Base-by-base conservation (phyloP, 2,113 vertebrate species). In the Coptodon rendalli region DNA sequence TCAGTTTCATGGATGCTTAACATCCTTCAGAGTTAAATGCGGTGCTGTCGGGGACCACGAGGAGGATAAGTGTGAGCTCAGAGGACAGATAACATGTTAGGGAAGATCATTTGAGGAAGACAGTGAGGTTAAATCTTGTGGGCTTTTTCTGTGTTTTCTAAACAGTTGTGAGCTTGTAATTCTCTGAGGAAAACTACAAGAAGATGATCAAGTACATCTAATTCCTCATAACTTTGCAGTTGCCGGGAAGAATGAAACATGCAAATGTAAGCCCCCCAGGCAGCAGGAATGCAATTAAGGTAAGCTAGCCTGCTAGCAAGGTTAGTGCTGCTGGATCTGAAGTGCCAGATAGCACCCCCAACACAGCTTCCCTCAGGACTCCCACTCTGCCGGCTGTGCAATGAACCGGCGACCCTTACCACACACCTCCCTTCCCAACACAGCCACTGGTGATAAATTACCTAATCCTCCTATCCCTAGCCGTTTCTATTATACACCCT, bases 401-500 rank as follows among this genome's bases (percentile, higher is more conserved):
- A 83, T 92, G 90, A 93, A 95, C 92, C 90, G 59, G 53, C 63
- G 9, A 91, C 89, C 91, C 90, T 84, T 59, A 76, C 88, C 85
- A 80, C 82, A 89, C 90, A 80, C 93, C 86, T 88, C 82, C 89
- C 87, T 87, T 88, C 88, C 86, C 82, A 87, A 89, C 87, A 86
- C 90, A 92, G 73, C 57, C 86, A 85, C 92, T 88, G 73, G 89
- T 95, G 93, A 95, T 95, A 89, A 95, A 95, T 95, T 90, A 95
- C 93, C 92, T 84, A 82, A 93, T 92, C 91, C 88, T 76, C 11
- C 76, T 57, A 71, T 89, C 53, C 92, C 89, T 80, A 87, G 91
- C 84, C 36, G 22, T 82, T 93, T 91, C 89, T 79, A 85, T 91
- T 91, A 83, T 91, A 89, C 86, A 90, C 83, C 80, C 86, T 27